Conservation (phyloP, 2,888 invertebrate genomes). For the Zonitis immaculata region DNA sequence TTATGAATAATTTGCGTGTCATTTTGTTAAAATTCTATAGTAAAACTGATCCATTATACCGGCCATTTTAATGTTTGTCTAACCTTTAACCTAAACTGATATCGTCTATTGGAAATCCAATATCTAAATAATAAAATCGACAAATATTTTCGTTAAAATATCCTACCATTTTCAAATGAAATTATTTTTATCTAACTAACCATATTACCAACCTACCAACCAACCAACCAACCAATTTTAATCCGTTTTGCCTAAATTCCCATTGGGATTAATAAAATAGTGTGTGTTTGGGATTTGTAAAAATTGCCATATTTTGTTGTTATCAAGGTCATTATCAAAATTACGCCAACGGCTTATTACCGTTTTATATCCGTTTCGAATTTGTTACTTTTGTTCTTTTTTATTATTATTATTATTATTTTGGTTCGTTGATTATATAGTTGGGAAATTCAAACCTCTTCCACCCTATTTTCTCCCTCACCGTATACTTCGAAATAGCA, state of each 20-base stretch:
- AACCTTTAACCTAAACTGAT: background rate
- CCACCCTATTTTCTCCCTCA: too few species aligned
- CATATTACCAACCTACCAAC: too few species aligned
- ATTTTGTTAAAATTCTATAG: background rate
- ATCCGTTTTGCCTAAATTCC: conserved; percentile 41
- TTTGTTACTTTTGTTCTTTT: too few species aligned
- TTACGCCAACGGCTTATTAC: conserved; percentile 38
- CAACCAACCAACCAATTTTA: conserved; percentile 34
- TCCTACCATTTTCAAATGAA: conserved; percentile 31
- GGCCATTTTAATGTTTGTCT: background rate
- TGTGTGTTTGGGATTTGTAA: conserved; percentile 45
- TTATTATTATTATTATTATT: too few species aligned
- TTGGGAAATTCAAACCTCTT: too few species aligned
- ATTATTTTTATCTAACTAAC: conserved; percentile 38
- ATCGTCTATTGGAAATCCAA: background rate
- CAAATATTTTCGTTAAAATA: background rate
- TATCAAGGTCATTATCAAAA: conserved; percentile 49
- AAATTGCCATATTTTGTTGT: conserved; percentile 48
- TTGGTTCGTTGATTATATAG: too few species aligned
- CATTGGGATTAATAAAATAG: conserved; percentile 43
- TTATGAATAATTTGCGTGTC: background rate
- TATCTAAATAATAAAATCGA: background rate
- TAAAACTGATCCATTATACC: background rate
- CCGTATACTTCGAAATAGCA: too few species aligned
- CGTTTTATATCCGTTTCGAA: conserved; percentile 28